phyloP scores from a whole-genome alignment of 2,797 vertebrate species.

The Thamnophis elegans region DNA sequence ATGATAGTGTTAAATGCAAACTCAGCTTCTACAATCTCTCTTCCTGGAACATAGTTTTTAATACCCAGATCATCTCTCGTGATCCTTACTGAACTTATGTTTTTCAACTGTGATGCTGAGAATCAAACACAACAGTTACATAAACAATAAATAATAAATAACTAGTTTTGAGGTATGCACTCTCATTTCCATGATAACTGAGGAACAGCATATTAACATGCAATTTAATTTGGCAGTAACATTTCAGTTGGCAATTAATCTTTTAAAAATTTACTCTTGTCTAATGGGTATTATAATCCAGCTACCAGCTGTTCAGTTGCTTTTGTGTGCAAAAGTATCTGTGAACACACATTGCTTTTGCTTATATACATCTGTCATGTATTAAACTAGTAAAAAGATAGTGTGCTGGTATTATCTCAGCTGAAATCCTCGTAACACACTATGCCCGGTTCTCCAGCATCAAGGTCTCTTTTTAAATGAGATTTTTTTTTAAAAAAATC shows the following conservation, averaged over 20 bases:
- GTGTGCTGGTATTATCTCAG: not conserved
- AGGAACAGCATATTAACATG: not conserved
- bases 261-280: constrained; percentile 2
- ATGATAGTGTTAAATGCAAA: not conserved
- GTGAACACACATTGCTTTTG: not conserved
- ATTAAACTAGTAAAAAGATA: not conserved
- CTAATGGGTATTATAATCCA: constrained; percentile 14
- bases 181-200: not conserved
- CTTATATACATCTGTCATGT: not conserved
- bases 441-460: not conserved
- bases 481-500: not conserved
- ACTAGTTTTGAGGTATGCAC: not conserved
- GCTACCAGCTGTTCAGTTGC: constrained; percentile 13
- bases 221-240: not conserved
- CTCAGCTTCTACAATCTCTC: not conserved
- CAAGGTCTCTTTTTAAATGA: not conserved
- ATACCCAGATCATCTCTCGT: not conserved
- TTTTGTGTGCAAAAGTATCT: not conserved
- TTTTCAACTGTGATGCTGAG: not conserved
- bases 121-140: not conserved
- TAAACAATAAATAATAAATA: not conserved
- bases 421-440: not conserved
- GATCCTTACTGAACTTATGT: not conserved
- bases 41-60: not conserved
- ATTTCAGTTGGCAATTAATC: not conserved